Conservation (phyloP, 2,797 vertebrate genomes). For the Eremophila alpestris region DNA sequence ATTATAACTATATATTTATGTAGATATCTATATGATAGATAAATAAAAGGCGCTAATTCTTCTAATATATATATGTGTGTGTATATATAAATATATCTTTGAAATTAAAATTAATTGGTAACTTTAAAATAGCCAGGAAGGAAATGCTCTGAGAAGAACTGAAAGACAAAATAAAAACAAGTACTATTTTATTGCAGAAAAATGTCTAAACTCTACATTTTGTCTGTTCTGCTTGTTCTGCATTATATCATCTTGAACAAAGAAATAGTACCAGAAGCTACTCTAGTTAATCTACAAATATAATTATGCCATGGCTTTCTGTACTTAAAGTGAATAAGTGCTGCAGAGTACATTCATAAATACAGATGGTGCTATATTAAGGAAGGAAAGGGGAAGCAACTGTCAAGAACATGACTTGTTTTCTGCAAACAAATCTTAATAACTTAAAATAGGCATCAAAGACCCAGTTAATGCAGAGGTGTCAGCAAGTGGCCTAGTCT, state of each 20-base stretch:
- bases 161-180: not conserved
- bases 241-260: not conserved
- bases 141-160: not conserved
- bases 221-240: not conserved
- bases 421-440: not conserved
- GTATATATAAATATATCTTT: not conserved
- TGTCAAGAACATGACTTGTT: not conserved
- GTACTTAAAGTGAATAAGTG: not conserved
- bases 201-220: not conserved
- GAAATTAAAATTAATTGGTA: not conserved
- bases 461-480: not conserved
- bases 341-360: not conserved
- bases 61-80: not conserved
- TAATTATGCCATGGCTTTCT: not conserved
- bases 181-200: not conserved
- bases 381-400: not conserved
- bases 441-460: not conserved
- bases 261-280: not conserved
- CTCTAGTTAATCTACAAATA: not conserved
- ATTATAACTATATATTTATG: not conserved
- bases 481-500: not conserved
- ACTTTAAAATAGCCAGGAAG: not conserved
- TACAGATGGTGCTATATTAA: not conserved
- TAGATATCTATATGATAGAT: not conserved
- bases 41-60: not conserved